Conservation (phyloP, 2,888 invertebrate genomes). For the Brachyptera putata region DNA sequence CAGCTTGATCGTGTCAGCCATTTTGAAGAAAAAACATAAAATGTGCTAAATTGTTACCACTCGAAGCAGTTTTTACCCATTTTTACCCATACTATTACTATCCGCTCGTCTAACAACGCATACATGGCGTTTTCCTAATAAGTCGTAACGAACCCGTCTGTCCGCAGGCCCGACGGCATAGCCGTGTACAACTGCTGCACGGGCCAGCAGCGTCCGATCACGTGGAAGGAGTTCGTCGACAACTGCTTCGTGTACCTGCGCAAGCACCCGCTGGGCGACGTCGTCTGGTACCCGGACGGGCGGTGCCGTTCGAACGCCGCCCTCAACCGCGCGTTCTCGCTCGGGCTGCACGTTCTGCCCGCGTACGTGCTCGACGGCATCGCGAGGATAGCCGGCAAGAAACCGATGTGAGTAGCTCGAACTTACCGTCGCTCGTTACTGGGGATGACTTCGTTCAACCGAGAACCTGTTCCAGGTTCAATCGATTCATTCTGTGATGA, state of each 20-base stretch:
- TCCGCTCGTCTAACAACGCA: too few relatives aligned
- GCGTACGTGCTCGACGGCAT: conserved; percentile 52
- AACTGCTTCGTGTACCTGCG: conserved; percentile 42
- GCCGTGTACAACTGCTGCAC: conserved; percentile 55
- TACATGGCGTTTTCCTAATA: too few relatives aligned
- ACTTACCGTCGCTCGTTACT: too few relatives aligned
- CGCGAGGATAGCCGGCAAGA: conserved; percentile 47
- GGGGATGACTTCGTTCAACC: too few relatives aligned
- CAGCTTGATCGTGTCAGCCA: too few relatives aligned
- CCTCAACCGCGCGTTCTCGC: conserved; percentile 47
- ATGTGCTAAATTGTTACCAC: too few relatives aligned
- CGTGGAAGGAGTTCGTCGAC: conserved; percentile 50
- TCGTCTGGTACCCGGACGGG: conserved; percentile 47
- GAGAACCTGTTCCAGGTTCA: too few relatives aligned
- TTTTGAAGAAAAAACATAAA: too few relatives aligned
- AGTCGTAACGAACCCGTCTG: neutral
- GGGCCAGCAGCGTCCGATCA: conserved; percentile 51
- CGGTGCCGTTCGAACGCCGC: conserved; percentile 41
- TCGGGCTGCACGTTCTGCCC: conserved; percentile 52
- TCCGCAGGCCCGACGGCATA: conserved; percentile 38
- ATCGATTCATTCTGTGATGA: too few relatives aligned
- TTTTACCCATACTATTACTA: too few relatives aligned
- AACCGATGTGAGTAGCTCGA: conserved; percentile 44
- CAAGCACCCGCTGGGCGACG: conserved; percentile 48
- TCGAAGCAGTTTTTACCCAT: too few relatives aligned